Conservation (phyloP, 2,888 invertebrate genomes). For the Zhuqinia jingwanae region DNA sequence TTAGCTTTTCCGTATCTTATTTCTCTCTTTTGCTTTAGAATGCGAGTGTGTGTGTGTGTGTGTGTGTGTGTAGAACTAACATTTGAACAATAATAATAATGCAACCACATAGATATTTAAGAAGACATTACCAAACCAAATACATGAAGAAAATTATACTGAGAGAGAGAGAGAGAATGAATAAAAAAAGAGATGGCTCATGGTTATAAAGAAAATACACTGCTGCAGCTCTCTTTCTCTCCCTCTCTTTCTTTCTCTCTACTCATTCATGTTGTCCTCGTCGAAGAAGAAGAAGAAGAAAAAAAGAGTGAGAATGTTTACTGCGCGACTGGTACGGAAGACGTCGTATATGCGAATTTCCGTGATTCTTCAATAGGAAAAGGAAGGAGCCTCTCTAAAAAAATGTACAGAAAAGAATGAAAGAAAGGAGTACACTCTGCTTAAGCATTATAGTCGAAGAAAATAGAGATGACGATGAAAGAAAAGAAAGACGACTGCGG, state of each 20-base stretch:
- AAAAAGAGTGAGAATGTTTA: not conserved
- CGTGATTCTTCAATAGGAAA: not conserved
- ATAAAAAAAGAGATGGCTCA: constrained; percentile 5
- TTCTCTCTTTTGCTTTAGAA: not conserved
- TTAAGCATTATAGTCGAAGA: not conserved
- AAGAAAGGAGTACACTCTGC: constrained; percentile 1
- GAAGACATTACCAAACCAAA: not conserved
- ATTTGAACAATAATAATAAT: no score
- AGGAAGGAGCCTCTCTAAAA: not conserved
- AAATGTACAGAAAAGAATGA: not conserved
- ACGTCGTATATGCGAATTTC: not conserved
- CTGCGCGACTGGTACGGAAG: not conserved
- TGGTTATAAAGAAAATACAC: not conserved
- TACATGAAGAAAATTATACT: not conserved
- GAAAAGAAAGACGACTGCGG: constrained; percentile 2
- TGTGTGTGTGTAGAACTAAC: no score
- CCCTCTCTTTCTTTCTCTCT: no score
- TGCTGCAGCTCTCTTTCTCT: no score
- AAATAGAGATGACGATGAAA: not conserved
- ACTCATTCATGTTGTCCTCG: no score
- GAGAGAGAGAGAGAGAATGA: not conserved
- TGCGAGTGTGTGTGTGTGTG: no score
- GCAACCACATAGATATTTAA: not conserved
- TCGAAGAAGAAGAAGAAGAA: not conserved
- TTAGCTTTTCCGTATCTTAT: not conserved